A percentile compares a stretch with the other conserved stretches of the same genome.
Conservation (phyloP, 1,140 invertebrate genomes). For the Solen grandis region DNA sequence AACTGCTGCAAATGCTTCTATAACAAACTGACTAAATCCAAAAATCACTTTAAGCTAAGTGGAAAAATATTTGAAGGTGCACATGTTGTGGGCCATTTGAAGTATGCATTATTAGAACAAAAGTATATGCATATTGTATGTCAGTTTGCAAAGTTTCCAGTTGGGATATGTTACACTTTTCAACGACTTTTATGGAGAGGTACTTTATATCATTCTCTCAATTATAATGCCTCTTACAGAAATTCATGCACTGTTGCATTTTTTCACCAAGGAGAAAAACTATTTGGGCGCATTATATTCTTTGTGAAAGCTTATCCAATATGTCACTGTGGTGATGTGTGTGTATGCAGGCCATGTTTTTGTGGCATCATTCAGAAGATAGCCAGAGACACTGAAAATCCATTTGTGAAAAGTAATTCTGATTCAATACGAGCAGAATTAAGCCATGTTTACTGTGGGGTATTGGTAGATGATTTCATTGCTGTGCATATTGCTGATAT, state of each 20-base stretch:
- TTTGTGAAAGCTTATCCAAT: not conserved
- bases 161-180: not conserved
- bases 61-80: conserved; percentile 11
- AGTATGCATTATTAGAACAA: not conserved
- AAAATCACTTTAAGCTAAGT: not conserved
- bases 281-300: not conserved
- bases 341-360: not conserved
- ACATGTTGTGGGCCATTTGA: not conserved
- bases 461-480: not conserved
- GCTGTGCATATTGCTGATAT: not conserved
- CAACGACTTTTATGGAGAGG: not conserved
- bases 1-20: not conserved
- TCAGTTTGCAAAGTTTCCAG: not conserved
- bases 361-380: not conserved
- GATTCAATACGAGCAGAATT: not conserved
- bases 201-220: not conserved
- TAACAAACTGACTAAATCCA: no score
- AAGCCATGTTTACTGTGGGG: not conserved
- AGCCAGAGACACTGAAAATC: not conserved
- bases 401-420: not conserved
- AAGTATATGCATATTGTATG: not conserved
- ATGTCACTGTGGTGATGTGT: not conserved
- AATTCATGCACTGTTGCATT: not conserved
- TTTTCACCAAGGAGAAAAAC: not conserved
- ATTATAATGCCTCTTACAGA: not conserved